phyloP scores from a whole-genome alignment of 2,888 invertebrate species.

The Idaea biselata region DNA sequence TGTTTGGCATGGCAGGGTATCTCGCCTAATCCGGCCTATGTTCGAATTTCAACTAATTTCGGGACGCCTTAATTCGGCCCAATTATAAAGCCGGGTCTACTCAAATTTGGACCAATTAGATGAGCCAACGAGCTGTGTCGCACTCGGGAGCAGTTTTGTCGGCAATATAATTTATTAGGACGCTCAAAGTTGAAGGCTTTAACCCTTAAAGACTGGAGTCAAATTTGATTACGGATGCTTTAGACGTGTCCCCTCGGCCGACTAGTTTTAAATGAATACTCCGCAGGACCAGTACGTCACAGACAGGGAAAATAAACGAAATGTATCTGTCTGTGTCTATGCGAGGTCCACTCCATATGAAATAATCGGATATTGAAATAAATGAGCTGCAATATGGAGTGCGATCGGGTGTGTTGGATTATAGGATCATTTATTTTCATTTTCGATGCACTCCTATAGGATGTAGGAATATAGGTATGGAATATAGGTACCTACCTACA shows the following conservation, averaged over 20 bases:
- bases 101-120: constrained; percentile 79
- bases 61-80: constrained; percentile 60
- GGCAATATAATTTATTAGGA: constrained; percentile 80
- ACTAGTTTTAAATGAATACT: constrained; percentile 70
- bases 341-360: constrained; percentile 11
- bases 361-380: constrained; percentile 41
- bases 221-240: constrained; percentile 78
- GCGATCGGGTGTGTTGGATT: constrained; percentile 35
- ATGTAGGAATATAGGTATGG: no score
- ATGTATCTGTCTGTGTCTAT: constrained; percentile 11
- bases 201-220: constrained; percentile 78
- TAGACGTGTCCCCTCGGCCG: constrained; percentile 68
- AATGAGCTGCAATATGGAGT: constrained; percentile 31
- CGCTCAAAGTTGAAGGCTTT: constrained; percentile 74
- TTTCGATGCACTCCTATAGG: constrained; percentile 35
- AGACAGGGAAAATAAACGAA: constrained; percentile 23
- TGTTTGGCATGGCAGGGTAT: constrained; percentile 56
- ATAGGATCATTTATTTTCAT: constrained; percentile 61
- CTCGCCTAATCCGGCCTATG: constrained; percentile 61
- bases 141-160: constrained; percentile 78
- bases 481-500: constrained; percentile 18
- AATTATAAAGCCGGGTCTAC: constrained; percentile 74
- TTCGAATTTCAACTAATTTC: constrained; percentile 73
- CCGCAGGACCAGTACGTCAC: constrained; percentile 36
- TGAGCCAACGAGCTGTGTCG: constrained; percentile 79